These are phyloP conservation scores for Eptesicus fuscus DNA, from an alignment of 2,113 vertebrate genomes.

Conservation along the genomic window DNA sequence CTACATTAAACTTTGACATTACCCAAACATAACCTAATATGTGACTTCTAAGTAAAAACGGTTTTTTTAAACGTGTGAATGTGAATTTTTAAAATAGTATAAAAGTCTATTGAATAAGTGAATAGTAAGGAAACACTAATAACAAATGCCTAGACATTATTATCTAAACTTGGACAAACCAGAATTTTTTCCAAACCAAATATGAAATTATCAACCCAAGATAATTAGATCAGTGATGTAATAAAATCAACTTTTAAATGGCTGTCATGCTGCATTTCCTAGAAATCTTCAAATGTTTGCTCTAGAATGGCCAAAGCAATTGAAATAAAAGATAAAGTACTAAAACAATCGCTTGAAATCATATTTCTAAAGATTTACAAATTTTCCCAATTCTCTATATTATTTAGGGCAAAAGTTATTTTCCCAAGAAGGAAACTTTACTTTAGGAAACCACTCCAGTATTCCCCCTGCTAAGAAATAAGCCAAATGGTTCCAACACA, in stretches of 20 bases:
- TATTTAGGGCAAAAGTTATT: conserved; percentile 34
- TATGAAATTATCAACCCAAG: conserved; percentile 57
- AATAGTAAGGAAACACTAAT: conserved; percentile 43
- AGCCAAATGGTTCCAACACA: conserved; percentile 24
- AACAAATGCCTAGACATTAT: conserved; percentile 45
- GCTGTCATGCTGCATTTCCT: conserved; percentile 31
- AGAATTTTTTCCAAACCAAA: conserved; percentile 46
- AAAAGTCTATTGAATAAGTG: not conserved
- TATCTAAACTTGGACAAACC: conserved; percentile 41
- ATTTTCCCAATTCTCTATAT: not conserved
- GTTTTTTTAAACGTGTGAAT: not conserved
- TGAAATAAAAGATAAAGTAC: conserved; percentile 12
- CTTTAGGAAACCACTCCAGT: not conserved
- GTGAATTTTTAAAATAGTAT: conserved; percentile 22
- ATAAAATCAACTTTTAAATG: conserved; percentile 64
- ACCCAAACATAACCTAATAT: not conserved
- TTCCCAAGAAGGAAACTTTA: conserved; percentile 37
- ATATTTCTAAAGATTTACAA: conserved; percentile 45
- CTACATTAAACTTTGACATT: not conserved
- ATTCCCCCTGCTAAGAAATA: conserved; percentile 44
- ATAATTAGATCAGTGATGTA: conserved; percentile 59
- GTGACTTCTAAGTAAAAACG: conserved; percentile 18
- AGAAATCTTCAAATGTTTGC: conserved; percentile 34
- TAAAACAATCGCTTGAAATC: conserved; percentile 22
- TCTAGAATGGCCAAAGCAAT: conserved; percentile 40